Conservation (phyloP, 2,797 vertebrate species). For the Phataginus tricuspis region DNA sequence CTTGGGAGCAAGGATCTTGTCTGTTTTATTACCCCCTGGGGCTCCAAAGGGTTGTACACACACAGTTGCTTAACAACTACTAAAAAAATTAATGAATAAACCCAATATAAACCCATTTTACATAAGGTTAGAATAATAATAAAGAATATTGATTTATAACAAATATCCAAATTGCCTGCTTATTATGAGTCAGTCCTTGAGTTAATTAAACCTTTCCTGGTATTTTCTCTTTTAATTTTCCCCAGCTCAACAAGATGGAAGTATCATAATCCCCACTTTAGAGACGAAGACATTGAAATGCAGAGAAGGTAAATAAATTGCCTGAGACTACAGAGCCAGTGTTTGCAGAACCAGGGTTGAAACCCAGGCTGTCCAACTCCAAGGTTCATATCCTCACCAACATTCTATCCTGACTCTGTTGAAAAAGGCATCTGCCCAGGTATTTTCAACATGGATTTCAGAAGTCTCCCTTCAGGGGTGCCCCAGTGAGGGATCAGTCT, state of each 20-base stretch:
- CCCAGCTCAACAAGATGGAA: neutral
- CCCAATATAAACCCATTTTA: neutral
- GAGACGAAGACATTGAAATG: neutral
- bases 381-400: neutral
- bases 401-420: neutral
- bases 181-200: neutral
- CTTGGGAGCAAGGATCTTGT: neutral
- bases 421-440: neutral
- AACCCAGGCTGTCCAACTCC: neutral
- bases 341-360: neutral
- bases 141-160: neutral
- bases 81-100: neutral
- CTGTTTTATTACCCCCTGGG: neutral
- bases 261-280: neutral
- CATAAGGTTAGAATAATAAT: neutral
- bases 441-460: neutral
- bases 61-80: neutral
- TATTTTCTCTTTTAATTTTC: neutral
- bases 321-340: neutral
- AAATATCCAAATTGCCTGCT: neutral
- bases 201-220: neutral
- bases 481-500: neutral
- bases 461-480: neutral
- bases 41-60: neutral
- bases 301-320: neutral